Percentiles rank a stretch among this genome's conserved stretches.
Evolutionary conservation across 2,888 invertebrate species (phyloP).

Genomic region (Melolontha melolontha): DNA sequence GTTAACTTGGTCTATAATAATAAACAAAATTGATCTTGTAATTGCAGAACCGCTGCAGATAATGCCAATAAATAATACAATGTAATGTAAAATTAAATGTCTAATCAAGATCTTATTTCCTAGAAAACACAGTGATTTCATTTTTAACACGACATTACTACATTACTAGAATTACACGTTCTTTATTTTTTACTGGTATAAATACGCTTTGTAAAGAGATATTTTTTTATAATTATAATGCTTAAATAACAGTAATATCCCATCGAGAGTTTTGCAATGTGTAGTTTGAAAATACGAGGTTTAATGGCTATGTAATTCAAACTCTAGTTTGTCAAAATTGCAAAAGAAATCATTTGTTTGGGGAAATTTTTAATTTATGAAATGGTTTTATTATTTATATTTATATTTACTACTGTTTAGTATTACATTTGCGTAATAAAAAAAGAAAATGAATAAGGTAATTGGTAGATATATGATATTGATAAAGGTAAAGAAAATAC

Average conservation of each 20-base stretch:
- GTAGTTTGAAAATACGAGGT: too few species aligned
- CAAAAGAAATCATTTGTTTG: too few species aligned
- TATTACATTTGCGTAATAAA: too few species aligned
- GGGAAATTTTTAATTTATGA: too few species aligned
- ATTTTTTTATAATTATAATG: constrained; percentile 16
- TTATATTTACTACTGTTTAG: too few species aligned
- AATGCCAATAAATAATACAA: constrained; percentile 34
- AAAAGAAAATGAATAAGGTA: too few species aligned
- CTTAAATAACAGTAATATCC: constrained; percentile 12
- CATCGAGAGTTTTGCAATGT: too few species aligned
- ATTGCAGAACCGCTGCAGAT: constrained; percentile 31
- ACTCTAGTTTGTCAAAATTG: too few species aligned
- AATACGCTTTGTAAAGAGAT: constrained; percentile 19
- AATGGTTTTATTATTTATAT: too few species aligned
- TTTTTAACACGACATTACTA: constrained; percentile 14
- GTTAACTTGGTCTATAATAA: constrained; percentile 22
- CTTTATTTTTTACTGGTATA: constrained; percentile 14
- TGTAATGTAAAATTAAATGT: constrained; percentile 35
- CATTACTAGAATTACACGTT: constrained; percentile 30
- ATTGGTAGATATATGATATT: too few species aligned
- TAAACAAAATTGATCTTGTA: constrained; percentile 32
- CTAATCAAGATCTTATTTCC: constrained; percentile 34
- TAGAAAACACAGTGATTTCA: constrained; percentile 18
- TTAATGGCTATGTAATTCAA: too few species aligned
- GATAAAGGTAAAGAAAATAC: too few species aligned